Conservation (phyloP, 2,888 invertebrate species). For the Drosophila bunnanda region DNA sequence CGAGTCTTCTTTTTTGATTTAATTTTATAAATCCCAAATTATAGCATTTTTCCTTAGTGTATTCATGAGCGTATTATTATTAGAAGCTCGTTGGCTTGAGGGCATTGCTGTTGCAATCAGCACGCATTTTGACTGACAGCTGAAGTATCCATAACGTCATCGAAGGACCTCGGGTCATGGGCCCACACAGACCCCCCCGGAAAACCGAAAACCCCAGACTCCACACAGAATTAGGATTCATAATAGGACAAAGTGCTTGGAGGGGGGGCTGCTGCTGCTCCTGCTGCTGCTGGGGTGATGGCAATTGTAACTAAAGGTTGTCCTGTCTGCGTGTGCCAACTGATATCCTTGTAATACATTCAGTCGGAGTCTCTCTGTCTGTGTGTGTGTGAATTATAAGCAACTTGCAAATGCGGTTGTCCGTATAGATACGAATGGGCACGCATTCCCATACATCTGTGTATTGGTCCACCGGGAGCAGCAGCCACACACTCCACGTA, state of each 20-base stretch:
- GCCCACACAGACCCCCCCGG: conserved; percentile 15
- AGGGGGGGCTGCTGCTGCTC: conserved; percentile 3
- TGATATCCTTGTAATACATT: conserved; percentile 65
- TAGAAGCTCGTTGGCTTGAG: conserved; percentile 2
- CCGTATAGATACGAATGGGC: conserved; percentile 25
- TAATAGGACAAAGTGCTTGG: conserved; percentile 70
- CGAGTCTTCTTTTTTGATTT: background rate
- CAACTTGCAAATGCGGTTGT: conserved; percentile 69
- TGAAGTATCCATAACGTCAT: conserved; percentile 79
- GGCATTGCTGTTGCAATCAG: conserved; percentile 61
- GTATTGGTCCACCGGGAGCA: conserved; percentile 68
- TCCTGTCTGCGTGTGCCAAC: conserved; percentile 32
- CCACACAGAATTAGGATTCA: conserved; percentile 72
- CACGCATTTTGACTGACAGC: conserved; percentile 70
- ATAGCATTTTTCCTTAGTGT: background rate
- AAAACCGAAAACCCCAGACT: conserved; percentile 1
- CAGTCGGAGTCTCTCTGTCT: conserved; percentile 40
- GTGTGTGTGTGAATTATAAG: conserved; percentile 70
- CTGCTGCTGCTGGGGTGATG: background rate
- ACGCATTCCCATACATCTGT: conserved; percentile 49
- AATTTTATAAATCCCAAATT: background rate
- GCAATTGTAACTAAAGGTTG: conserved; percentile 71
- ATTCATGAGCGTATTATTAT: conserved; percentile 1
- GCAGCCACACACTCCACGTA: conserved; percentile 10
- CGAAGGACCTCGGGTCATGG: conserved; percentile 65